These are phyloP conservation scores for Drosophila conformis DNA, from an alignment of 2,888 invertebrate genomes.

Conservation along the genomic window DNA sequence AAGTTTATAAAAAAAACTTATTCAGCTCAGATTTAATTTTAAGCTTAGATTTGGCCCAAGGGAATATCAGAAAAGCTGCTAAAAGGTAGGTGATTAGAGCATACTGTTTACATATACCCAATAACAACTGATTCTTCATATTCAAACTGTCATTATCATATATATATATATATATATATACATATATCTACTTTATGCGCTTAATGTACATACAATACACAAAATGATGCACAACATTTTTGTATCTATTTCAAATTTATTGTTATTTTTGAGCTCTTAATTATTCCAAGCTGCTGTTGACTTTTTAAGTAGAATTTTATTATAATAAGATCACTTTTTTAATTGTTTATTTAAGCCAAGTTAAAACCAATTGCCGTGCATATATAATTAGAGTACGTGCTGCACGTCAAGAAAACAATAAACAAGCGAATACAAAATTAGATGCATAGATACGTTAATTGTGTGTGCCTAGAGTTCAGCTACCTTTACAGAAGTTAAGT, in stretches of 20 bases:
- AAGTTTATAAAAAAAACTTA: no score
- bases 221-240: not conserved
- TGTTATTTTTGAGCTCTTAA: not conserved
- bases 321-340: not conserved
- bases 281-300: not conserved
- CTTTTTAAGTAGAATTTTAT: not conserved
- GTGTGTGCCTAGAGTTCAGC: not conserved
- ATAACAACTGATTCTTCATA: not conserved
- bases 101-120: not conserved
- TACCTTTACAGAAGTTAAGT: rapidly evolving
- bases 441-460: not conserved
- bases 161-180: not conserved
- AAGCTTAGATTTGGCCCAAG: not conserved
- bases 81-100: not conserved
- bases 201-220: not conserved
- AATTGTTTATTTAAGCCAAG: not conserved
- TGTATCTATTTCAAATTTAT: not conserved
- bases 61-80: not conserved
- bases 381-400: not conserved
- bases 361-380: not conserved
- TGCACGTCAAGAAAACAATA: not conserved
- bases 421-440: not conserved
- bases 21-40: not conserved
- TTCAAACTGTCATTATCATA: not conserved
- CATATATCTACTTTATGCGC: not conserved